Conservation (phyloP, 2,113 vertebrate genomes). For the Coptodon bakossiorum region DNA sequence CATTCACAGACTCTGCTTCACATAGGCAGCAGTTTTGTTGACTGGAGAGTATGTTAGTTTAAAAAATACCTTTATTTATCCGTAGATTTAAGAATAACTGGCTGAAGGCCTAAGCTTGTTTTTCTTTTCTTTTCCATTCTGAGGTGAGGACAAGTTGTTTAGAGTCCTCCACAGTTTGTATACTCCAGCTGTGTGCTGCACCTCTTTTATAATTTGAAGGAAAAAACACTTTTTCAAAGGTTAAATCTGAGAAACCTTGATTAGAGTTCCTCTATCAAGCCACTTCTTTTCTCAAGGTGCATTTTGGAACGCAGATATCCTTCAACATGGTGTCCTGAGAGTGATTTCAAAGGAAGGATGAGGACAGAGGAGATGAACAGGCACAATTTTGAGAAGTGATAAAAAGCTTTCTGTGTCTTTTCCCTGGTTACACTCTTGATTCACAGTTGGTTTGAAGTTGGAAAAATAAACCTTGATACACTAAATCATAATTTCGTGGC, state of each 20-base stretch:
- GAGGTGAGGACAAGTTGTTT: background rate
- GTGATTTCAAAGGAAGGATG: background rate
- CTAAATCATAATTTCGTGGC: background rate
- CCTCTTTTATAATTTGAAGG: background rate
- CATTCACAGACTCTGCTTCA: background rate
- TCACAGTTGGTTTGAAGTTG: background rate
- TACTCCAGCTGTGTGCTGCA: background rate
- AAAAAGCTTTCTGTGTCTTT: background rate
- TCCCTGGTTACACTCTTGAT: background rate
- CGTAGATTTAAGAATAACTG: background rate
- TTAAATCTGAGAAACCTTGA: background rate
- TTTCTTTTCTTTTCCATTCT: background rate
- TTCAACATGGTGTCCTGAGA: background rate
- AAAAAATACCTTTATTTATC: background rate
- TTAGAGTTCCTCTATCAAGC: background rate
- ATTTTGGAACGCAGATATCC: background rate
- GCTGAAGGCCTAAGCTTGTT: background rate
- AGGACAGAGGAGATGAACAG: background rate
- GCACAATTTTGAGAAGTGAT: background rate
- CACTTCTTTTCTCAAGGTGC: background rate
- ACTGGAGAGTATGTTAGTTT: background rate
- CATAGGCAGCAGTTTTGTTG: background rate
- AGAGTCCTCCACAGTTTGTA: background rate
- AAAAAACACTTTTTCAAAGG: background rate
- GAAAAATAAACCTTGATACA: background rate